phyloP scores from a whole-genome alignment of 1,140 invertebrate species.

The Hermetia illucens region DNA sequence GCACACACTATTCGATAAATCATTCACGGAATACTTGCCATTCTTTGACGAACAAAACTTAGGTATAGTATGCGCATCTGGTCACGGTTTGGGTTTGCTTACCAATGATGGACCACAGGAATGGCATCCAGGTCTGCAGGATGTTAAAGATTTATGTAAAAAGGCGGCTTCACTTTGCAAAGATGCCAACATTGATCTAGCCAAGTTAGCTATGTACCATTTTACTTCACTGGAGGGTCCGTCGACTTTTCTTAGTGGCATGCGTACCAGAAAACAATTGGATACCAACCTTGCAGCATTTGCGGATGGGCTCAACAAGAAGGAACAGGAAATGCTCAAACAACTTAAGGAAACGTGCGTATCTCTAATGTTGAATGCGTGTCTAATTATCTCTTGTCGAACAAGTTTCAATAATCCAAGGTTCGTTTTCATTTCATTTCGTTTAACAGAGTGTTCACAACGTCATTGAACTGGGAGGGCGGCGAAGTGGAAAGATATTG shows the following conservation, averaged over 20 bases:
- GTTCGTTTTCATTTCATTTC: constrained; percentile 1
- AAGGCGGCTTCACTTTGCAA: constrained; percentile 47
- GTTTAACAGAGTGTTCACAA: constrained; percentile 17
- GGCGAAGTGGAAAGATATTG: constrained; percentile 20
- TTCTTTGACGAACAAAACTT: constrained; percentile 56
- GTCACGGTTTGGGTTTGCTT: constrained; percentile 67
- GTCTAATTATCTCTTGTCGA: too few relatives aligned
- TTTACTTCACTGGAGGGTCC: constrained; percentile 39
- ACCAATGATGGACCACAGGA: constrained; percentile 54
- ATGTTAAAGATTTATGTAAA: constrained; percentile 48
- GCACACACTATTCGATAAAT: constrained; percentile 63
- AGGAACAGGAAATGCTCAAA: constrained; percentile 42
- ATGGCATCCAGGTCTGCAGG: constrained; percentile 69
- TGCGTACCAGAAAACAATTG: constrained; percentile 46
- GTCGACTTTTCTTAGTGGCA: constrained; percentile 51
- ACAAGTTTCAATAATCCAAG: constrained; percentile 3
- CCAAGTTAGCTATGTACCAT: constrained; percentile 54
- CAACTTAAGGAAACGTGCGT: constrained; percentile 49
- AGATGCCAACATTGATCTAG: constrained; percentile 51
- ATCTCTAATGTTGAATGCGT: constrained; percentile 3
- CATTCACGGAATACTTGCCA: constrained; percentile 54
- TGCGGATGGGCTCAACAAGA: constrained; percentile 40
- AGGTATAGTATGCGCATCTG: constrained; percentile 70
- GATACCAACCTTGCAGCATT: constrained; percentile 43
- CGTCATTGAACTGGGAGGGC: constrained; percentile 25